These are phyloP conservation scores for Oreochromis mossambicus DNA, from an alignment of 2,797 vertebrate species.

Conservation along the genomic window DNA sequence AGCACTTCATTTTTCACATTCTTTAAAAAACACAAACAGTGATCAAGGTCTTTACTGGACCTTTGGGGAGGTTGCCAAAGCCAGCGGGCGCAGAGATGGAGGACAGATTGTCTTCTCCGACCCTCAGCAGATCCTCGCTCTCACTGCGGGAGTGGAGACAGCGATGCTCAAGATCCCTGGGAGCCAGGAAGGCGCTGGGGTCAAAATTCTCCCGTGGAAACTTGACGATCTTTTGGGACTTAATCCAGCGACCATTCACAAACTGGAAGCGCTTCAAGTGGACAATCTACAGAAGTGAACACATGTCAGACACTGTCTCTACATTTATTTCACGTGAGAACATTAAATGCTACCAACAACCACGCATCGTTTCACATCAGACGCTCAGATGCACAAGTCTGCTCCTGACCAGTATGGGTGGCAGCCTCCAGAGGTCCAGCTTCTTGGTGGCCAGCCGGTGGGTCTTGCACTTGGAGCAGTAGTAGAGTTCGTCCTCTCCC, in stretches of 20 bases:
- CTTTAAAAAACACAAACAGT: background rate
- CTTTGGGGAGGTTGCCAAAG: constrained; percentile 82
- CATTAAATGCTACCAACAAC: background rate
- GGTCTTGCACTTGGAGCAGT: constrained; percentile 97
- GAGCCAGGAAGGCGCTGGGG: constrained; percentile 94
- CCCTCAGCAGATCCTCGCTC: constrained; percentile 78
- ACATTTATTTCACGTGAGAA: background rate
- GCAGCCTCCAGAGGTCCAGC: constrained; percentile 97
- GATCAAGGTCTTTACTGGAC: constrained; percentile 8
- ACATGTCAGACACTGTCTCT: background rate
- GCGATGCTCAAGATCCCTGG: constrained; percentile 80
- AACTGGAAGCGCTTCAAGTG: constrained; percentile 98
- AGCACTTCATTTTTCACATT: background rate
- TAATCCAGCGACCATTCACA: constrained; percentile 98
- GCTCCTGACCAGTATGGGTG: constrained; percentile 87
- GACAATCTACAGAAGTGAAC: constrained; percentile 81
- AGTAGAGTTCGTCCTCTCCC: constrained; percentile 97
- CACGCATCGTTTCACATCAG: background rate
- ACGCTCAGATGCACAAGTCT: background rate
- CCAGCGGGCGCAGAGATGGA: constrained; percentile 79
- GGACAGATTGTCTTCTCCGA: constrained; percentile 79
- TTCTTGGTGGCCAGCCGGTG: constrained; percentile 98
- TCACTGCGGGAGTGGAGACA: constrained; percentile 78
- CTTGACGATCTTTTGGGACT: constrained; percentile 99
- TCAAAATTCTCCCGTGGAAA: constrained; percentile 92